Base-by-base conservation (phyloP, 2,888 invertebrate species). In the Coremacera marginata region DNA sequence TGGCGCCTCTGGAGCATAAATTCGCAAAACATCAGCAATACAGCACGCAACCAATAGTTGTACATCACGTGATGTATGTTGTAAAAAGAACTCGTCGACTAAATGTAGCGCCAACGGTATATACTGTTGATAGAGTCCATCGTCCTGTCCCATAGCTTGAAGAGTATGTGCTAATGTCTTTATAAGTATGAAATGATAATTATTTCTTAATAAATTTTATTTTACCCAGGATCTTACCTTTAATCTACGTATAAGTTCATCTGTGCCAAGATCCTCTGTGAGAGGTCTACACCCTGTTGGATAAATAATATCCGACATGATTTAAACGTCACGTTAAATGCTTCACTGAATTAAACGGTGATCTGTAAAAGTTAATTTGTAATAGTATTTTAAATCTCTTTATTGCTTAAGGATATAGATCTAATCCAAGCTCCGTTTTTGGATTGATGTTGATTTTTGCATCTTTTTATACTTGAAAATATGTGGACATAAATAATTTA, bases 1-100 rank as follows among this genome's bases (percentile, higher is more conserved):
- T 0, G 99, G 99, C 52, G 98, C 98, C 88, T 98, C 98, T 0
- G 99, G 98, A 1, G 98, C 98, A 90, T 98, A 99, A 7, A 99
- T 96, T 78, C 98, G 91, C 81, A 99, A 92, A 49, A 99, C 96
- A 89, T 99, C 98, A 7, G 98, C 98, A 86, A 99, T 96, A 88
- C 98, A 98, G 90, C 98, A 99, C 0, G 98, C 98, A 78, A 98
- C 96, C 51, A 98, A 91, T 71, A 99, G 91, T 88, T 98, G 96
- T 0, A 99, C 98, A 90, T 99, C 98, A 82, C 95, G 93, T 78
- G 96, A 97, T 63, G 93, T 91, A 90, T 99, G 97, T 80, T 95
- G 93, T 82, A 98, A 91, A 89, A 98, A 98, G 88, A 94, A 95
- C 84, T 98, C 98, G 84, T 98, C 96, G 0, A 97, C 97, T 82